Evolutionary conservation across 2,888 invertebrate genomes (phyloP), one percentile per base, ranked within the genome.

Genomic region (Pammene aurita): DNA sequence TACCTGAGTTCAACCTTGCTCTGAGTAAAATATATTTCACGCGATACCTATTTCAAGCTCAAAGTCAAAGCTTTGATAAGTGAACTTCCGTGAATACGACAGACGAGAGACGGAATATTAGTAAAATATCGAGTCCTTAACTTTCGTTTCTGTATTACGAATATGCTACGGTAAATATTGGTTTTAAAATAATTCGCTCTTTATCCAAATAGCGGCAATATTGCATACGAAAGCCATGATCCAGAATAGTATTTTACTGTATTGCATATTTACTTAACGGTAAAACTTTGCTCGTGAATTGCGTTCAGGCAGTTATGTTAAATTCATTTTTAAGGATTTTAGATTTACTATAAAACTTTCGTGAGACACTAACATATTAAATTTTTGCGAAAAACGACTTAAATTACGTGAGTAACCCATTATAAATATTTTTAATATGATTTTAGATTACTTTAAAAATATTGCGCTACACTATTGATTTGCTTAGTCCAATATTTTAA

Each of bases 51-150:
- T 60, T 54, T 16, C 16, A 13, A 14, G 14, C 52, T 60, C 66
- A 52, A 66, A 66, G 66, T 58, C 63, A 63, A 63, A 63, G 63
- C 66, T 66, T 58, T 60, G 66, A 60, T 66, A 60, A 42, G 41
- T 34, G 34, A 16, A 52, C 52, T 60, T n/a, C 42, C 18, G 34
- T 38, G 46, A 52, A 62, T 41, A 62, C 61, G 62, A 26, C 50
- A 62, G 50, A 61, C 35, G 46, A 13, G 44, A n/a, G 60, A 35
- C 18, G 41, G n/a, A 57, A 46, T 48, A 35, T 65, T 56, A 58
- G 48, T 58, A 46, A 58, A 66, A 66, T 57, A 48, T 48, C 42
- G 35, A 38, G 56, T 56, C n/a, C 44, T 61, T 4, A 48, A 48
- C 35, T 41, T 62, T 38, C 48, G 38, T 41, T 62, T 41, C 41